Evolutionary conservation across 2,797 vertebrate species (phyloP).

Genomic region (Salarias fasciatus): DNA sequence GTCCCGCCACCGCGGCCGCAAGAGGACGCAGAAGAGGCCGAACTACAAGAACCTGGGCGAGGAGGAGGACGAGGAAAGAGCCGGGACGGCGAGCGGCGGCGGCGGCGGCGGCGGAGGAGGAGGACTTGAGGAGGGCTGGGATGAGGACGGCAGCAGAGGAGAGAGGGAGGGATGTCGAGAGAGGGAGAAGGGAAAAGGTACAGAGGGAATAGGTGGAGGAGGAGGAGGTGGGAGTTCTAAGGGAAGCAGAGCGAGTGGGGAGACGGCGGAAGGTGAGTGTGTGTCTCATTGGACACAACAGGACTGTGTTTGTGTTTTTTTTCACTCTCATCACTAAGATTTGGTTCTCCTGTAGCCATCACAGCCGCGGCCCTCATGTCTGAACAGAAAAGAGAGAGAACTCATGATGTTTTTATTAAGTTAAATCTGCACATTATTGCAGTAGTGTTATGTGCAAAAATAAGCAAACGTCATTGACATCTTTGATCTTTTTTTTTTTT

Average conservation of each 20-base stretch:
- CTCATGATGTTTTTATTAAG: slow-evolving; percentile 3
- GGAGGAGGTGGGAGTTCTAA: slow-evolving; percentile 86
- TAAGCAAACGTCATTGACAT: too few relatives aligned
- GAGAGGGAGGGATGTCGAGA: slow-evolving; percentile 85
- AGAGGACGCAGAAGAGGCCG: slow-evolving; percentile 92
- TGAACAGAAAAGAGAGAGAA: slow-evolving; percentile 56
- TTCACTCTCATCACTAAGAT: slow-evolving; percentile 57
- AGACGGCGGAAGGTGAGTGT: slow-evolving; percentile 95
- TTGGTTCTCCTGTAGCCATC: slow-evolving; percentile 27
- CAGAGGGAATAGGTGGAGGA: slow-evolving; percentile 83
- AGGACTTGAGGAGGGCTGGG: slow-evolving; percentile 87
- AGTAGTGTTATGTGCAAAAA: too few relatives aligned
- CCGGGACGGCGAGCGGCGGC: slow-evolving; percentile 82
- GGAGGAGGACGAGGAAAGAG: slow-evolving; percentile 91
- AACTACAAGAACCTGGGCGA: slow-evolving; percentile 99
- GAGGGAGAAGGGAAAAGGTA: slow-evolving; percentile 92
- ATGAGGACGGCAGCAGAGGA: slow-evolving; percentile 87
- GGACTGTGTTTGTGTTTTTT: slow-evolving; percentile 66
- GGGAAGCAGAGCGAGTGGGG: slow-evolving; percentile 90
- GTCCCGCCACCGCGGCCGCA: slow-evolving; percentile 92
- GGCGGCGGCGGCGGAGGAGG: slow-evolving; percentile 86
- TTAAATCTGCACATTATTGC: not conserved
- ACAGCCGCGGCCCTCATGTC: slow-evolving; percentile 50
- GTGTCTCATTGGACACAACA: slow-evolving; percentile 59
- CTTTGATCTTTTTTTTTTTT: too few relatives aligned